These are phyloP conservation scores for Xenopus laevis DNA, from an alignment of 2,113 vertebrate genomes.

Conservation along the genomic window DNA sequence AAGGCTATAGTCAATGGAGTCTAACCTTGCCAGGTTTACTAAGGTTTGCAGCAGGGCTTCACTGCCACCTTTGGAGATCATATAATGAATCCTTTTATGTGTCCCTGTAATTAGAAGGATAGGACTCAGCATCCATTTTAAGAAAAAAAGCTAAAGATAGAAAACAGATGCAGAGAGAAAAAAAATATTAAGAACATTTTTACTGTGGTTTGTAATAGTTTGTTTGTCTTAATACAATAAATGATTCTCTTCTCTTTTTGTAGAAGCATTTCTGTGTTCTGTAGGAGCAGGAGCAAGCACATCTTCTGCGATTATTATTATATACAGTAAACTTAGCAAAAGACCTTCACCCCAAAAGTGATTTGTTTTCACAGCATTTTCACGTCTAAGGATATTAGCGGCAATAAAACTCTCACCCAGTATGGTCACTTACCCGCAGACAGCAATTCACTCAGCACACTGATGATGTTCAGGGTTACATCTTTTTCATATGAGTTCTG, in stretches of 20 bases:
- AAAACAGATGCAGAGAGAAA: too few relatives aligned
- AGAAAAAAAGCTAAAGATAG: too few relatives aligned
- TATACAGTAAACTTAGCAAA: not conserved
- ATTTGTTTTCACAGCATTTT: not conserved
- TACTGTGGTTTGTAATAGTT: too few relatives aligned
- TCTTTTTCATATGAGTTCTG: conserved; percentile 75
- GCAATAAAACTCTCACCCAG: conserved; percentile 24
- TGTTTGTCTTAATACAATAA: too few relatives aligned
- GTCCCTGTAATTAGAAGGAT: conserved; percentile 65
- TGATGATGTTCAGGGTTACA: conserved; percentile 72
- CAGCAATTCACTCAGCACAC: conserved; percentile 79
- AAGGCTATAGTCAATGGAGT: conserved; percentile 59
- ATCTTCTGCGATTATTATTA: conserved; percentile 1
- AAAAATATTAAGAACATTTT: too few relatives aligned
- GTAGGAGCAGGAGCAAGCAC: too few relatives aligned
- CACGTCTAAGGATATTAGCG: conserved; percentile 17
- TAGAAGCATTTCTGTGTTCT: too few relatives aligned
- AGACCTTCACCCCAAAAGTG: not conserved
- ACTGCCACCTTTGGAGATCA: conserved; percentile 87
- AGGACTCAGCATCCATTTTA: not conserved
- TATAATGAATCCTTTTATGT: conserved; percentile 74
- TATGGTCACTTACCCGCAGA: conserved; percentile 74
- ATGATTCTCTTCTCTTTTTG: too few relatives aligned
- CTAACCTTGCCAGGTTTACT: conserved; percentile 49
- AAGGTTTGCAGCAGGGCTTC: conserved; percentile 81